Percentiles rank a stretch among this genome's conserved stretches.
These are phyloP conservation scores for Condylostylus longicornis DNA, from an alignment of 1,140 invertebrate species.

Conservation along the genomic window DNA sequence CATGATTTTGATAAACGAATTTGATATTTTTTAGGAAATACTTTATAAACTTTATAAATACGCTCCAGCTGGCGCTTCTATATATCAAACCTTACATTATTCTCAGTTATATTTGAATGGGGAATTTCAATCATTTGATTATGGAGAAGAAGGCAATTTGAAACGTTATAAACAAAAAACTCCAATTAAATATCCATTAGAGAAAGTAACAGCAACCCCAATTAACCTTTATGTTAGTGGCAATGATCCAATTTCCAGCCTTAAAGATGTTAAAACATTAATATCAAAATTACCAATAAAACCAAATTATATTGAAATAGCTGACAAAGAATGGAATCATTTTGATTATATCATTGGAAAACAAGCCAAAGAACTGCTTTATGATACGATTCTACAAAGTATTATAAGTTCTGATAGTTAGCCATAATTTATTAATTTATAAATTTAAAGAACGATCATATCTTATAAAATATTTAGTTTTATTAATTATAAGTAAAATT, in stretches of 20 bases:
- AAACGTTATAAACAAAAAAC: constrained; percentile 27
- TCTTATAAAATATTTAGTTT: too few relatives aligned
- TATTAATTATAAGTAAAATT: too few relatives aligned
- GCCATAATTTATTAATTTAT: too few relatives aligned
- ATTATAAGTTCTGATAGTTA: too few relatives aligned
- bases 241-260: constrained; percentile 40
- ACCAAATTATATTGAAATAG: constrained; percentile 28
- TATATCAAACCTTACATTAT: constrained; percentile 35
- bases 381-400: too few relatives aligned
- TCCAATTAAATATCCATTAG: constrained; percentile 38
- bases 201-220: constrained; percentile 39
- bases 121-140: constrained; percentile 33
- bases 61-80: constrained; percentile 34
- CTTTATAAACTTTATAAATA: constrained; percentile 20
- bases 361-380: constrained; percentile 32
- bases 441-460: too few relatives aligned
- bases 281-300: constrained; percentile 30
- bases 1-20: background rate
- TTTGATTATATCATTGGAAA: constrained; percentile 39
- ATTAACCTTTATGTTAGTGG: constrained; percentile 45
- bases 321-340: constrained; percentile 35
- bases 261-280: constrained; percentile 32
- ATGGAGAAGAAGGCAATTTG: constrained; percentile 31
- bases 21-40: constrained; percentile 12
- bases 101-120: constrained; percentile 30